phyloP scores from a whole-genome alignment of 1,140 invertebrate genomes.

The Brachionus rubens region DNA sequence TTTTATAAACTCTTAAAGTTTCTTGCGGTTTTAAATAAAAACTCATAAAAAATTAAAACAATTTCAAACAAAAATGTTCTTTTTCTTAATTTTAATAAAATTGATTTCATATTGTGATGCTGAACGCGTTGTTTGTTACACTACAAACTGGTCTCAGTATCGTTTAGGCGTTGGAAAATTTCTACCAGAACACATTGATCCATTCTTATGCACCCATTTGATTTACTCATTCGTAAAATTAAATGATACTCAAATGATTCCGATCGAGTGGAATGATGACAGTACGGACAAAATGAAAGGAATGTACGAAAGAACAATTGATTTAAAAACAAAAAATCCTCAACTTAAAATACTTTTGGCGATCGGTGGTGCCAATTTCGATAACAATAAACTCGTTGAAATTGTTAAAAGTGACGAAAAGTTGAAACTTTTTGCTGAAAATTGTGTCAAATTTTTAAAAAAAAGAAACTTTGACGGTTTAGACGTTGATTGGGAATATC shows the following conservation, averaged over 20 bases:
- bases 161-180: conserved; percentile 79
- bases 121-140: conserved; percentile 70
- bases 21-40: too few species aligned
- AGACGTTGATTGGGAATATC: conserved; percentile 74
- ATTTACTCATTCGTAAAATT: conserved; percentile 84
- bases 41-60: too few species aligned
- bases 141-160: conserved; percentile 89
- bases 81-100: not conserved
- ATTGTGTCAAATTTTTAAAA: conserved; percentile 53
- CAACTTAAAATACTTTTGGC: conserved; percentile 84
- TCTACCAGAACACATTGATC: conserved; percentile 78
- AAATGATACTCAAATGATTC: conserved; percentile 3
- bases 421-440: conserved; percentile 2
- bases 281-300: conserved; percentile 11
- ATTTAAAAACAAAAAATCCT: conserved; percentile 87
- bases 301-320: conserved; percentile 69
- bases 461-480: conserved; percentile 58
- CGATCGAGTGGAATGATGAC: conserved; percentile 73
- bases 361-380: conserved; percentile 84
- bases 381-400: conserved; percentile 56
- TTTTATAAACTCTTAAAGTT: too few species aligned
- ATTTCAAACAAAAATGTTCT: not conserved
- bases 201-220: conserved; percentile 82
- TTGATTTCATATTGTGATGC: not conserved
- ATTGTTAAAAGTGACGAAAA: conserved; percentile 68